Evolutionary conservation across 1,140 invertebrate species (phyloP), one percentile per base, ranked within the genome.

Genomic region (Tetragnatha versicolor): DNA sequence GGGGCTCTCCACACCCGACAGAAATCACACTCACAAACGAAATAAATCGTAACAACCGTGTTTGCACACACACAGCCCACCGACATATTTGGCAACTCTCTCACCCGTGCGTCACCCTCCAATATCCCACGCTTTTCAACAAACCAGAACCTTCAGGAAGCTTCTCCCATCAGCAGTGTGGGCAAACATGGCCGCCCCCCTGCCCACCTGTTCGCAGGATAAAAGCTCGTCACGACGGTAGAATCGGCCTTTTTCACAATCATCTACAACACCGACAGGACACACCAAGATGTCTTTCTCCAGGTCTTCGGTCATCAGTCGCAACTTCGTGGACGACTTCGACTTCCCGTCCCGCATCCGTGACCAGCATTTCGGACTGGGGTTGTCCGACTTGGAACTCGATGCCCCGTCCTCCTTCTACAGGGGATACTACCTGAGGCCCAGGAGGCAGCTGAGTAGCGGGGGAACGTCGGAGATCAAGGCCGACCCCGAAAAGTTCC

Each of bases 401-500:
- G 66, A 60, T 20, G 39, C 51, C 14, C 42, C 77, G 0, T 51
- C 77, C 2, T 60, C 53, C 20, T 70, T 60, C 14, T 70, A 79
- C 39, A 69, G 66, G 4, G 75, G 75, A 7, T 70, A 70, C 51
- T 79, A 60, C 25, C 53, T 65, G 55, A 60, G 63, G 17, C 65
- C 66, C 14, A 12, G 22, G 12, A 66, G 75, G 45, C 75, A 77
- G 27, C 75, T 77, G 9, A 77, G 77, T 27, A 47, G 33, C 6
- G 77, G 65, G 2, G 77, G 79, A 3, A 45, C 47, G 3, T 81
- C 80, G 2, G 77, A 81, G 47, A 49, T 81, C 0, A 58, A 37
- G 27, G 63, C 66, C 1, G 79, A 80, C 10, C n/a, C 47, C 7
- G 58, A 78, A 3, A 80, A 76, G 29, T 87, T 90, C 72, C 89